Evolutionary conservation across 2,797 vertebrate genomes (phyloP).

Genomic region (Petrocephalus sullivani): DNA sequence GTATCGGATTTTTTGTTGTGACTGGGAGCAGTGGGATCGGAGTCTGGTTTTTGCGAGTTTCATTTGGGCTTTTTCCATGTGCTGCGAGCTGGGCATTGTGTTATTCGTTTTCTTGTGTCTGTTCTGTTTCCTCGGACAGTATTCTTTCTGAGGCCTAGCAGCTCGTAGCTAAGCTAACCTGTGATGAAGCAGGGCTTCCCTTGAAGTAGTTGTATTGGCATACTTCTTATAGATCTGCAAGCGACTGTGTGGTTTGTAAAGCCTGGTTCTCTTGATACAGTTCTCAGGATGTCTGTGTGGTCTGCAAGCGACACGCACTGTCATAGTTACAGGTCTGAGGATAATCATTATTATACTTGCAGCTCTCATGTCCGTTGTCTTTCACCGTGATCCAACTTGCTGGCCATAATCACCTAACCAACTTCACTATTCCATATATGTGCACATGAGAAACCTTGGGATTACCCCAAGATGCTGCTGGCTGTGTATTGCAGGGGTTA

Average conservation of each 20-base stretch:
- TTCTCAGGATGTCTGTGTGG: not conserved
- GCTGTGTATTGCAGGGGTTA: not conserved
- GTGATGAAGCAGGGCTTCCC: not conserved
- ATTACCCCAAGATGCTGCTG: not conserved
- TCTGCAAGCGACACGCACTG: not conserved
- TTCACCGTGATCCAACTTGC: not conserved
- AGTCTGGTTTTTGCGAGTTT: not conserved
- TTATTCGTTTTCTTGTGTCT: not conserved
- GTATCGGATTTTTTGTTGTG: not conserved
- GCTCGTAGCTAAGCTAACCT: not conserved
- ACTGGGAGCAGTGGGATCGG: not conserved
- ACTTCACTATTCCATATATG: not conserved
- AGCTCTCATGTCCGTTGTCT: not conserved
- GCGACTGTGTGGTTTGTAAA: not conserved
- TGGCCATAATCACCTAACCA: not conserved
- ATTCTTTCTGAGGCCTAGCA: not conserved
- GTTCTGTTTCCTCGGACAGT: not conserved
- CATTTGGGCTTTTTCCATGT: not conserved
- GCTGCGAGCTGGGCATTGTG: not conserved
- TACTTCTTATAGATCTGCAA: not conserved
- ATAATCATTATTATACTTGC: not conserved
- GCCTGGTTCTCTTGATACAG: not conserved
- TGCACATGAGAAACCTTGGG: not conserved
- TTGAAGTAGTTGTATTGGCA: not conserved
- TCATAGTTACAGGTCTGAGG: not conserved